Base-by-base conservation (phyloP, 2,113 vertebrate species). In the Chaetodon auriga region DNA sequence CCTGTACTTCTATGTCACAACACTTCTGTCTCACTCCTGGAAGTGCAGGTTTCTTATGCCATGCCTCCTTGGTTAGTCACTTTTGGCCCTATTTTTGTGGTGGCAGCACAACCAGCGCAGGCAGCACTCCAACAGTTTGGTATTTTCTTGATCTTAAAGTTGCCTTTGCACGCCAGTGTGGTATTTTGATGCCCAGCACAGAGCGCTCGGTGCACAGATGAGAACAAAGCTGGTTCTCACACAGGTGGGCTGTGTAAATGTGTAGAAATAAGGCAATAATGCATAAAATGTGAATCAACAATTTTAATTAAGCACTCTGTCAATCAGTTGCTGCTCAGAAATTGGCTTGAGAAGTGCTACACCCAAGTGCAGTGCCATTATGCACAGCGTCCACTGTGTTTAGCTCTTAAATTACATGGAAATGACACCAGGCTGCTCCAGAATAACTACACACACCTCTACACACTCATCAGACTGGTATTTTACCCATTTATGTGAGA, bases 1-100 rank as follows among this genome's bases (percentile, higher is more conserved):
- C 30, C 60, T 49, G 16, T 73, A 49, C 61, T 76, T 81, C 51
- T 15, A 75, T 64, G 68, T 82, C 57, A 55, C 63, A 60, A 64
- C 58, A 80, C 70, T 84, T 23, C 68, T 53, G 35, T 72, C 38
- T 72, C 41, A 9, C 43, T 58, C 15, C 19, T 61, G 49, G 68
- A 91, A 85, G 79, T 68, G 43, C 38, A 75, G 41, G 63, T 76
- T 83, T 82, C 45, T 58, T 77, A 43, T 74, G 58, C 7, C 41
- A 6, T 63, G 36, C 46, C 66, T 74, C 55, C 55, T 75, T 58
- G 68, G 23, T 62, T 38, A 7, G 53, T 49, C 15, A 41, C 55
- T 12, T 23, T 12, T 7, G 19, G 23, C 14, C 6, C 18, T 65
- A 6, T 38, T 54, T 30, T 80, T 4, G 6, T 69, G 7, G 14